Evolutionary conservation across 1,140 invertebrate species (phyloP), one percentile per base, ranked within the genome.

Genomic region (Ostrea edulis): DNA sequence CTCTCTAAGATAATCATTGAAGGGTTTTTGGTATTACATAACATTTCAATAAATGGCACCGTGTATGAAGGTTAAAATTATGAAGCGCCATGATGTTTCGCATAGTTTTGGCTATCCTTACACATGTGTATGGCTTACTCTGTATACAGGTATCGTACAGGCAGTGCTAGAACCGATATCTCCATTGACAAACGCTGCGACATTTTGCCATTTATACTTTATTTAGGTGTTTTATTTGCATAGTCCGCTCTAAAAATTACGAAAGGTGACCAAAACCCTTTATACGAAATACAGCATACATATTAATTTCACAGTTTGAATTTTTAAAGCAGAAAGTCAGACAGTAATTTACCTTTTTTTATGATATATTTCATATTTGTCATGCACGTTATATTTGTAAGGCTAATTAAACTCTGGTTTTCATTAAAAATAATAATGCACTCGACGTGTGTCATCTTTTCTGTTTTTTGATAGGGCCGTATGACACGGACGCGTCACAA

Each of bases 361-460:
- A 25, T 11, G 35, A 14, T 2, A 29, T 44, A 25, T 25, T 77
- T 71, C 29, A 71, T 14, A 17, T 77, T 25, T 77, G 68, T 77
- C 68, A 29, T 25, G 29, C 68, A 77, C 25, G n/a, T 62, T 62
- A 77, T 11, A 77, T 77, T 77, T 77, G 68, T 77, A 35, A 77
- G 14, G 68, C 68, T 35, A 35, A 77, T 77, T 77, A 29, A 14
- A 29, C 22, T 9, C 68, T 29, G 25, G 29, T 77, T 77, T 29
- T 77, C 14, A 62, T 62, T 35, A 29, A 77, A 77, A 9, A n/a
- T 29, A 77, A 22, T 29, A 77, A 29, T 29, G 8, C 25, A 77
- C 68, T 29, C 68, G 68, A 4, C 68, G 25, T 77, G 14, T 77
- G 68, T 77, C 68, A 77, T 25, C 12, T 77, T 77, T 77, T 77